Evolutionary conservation across 2,113 vertebrate species (phyloP).

Genomic region (Platysternon megacephalum): DNA sequence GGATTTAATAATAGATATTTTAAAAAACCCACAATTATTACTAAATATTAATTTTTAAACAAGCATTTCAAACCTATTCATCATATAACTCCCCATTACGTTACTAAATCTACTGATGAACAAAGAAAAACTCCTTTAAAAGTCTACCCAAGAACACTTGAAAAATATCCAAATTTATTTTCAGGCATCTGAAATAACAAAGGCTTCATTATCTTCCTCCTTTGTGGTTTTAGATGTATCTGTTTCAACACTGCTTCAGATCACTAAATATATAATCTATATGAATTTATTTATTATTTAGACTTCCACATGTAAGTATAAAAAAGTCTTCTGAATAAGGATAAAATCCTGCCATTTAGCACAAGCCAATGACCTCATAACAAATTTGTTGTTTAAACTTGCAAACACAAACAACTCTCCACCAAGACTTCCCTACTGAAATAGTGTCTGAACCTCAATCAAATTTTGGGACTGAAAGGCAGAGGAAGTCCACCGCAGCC

Average conservation of each 20-base stretch:
- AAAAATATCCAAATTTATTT: not conserved
- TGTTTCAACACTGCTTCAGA: not conserved
- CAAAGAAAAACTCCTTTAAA: not conserved
- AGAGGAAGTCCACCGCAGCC: no score
- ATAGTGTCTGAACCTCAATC: not conserved
- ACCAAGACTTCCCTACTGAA: not conserved
- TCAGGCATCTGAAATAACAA: not conserved
- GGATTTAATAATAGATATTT: not conserved
- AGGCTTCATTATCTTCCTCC: not conserved
- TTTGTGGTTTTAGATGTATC: not conserved
- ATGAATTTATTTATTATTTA: not conserved
- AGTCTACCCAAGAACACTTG: not conserved
- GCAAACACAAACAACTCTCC: not conserved
- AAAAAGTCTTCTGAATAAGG: no score
- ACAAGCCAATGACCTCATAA: not conserved
- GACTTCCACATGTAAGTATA: not conserved
- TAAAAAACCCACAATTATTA: not conserved
- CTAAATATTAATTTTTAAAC: not conserved
- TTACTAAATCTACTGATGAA: not conserved
- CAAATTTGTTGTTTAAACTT: not conserved
- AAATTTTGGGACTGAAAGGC: no score
- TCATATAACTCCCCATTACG: not conserved
- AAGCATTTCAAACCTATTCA: not conserved
- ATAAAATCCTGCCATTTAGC: not conserved
- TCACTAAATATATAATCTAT: not conserved